phyloP scores from a whole-genome alignment of 2,888 invertebrate genomes.

The Apodemia duryi region DNA sequence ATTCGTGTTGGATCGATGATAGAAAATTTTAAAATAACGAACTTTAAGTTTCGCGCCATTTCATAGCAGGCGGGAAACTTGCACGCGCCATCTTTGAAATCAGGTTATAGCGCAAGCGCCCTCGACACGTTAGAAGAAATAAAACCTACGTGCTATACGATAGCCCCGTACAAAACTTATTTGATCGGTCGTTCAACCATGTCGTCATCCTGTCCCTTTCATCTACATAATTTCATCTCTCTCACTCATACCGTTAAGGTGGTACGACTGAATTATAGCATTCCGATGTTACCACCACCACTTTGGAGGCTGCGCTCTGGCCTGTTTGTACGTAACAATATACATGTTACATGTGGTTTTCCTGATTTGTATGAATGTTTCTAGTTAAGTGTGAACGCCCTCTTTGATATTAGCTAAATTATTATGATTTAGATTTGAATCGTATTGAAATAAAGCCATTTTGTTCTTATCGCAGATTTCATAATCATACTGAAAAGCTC shows the following conservation, averaged over 20 bases:
- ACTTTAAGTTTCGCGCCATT: conserved; percentile 40
- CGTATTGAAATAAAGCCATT: conserved; percentile 2
- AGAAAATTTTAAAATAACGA: background rate
- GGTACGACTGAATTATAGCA: conserved; percentile 75
- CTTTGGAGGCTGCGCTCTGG: conserved; percentile 61
- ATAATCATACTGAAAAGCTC: background rate
- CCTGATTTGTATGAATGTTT: conserved; percentile 50
- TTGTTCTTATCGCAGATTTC: conserved; percentile 5
- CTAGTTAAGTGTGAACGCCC: conserved; percentile 54
- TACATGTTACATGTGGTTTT: conserved; percentile 55
- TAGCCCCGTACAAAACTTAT: conserved; percentile 73
- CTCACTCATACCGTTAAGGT: conserved; percentile 72
- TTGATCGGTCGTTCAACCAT: conserved; percentile 79
- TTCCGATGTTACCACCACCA: conserved; percentile 72
- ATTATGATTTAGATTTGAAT: conserved; percentile 10
- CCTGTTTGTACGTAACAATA: conserved; percentile 45
- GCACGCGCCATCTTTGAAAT: conserved; percentile 57
- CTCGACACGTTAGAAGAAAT: conserved; percentile 68
- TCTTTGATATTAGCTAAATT: conserved; percentile 42
- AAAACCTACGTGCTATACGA: conserved; percentile 68
- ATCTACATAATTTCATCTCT: conserved; percentile 46
- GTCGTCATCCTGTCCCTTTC: conserved; percentile 52
- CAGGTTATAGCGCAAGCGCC: conserved; percentile 51
- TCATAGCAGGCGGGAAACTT: conserved; percentile 39
- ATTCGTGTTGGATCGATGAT: background rate